Percentiles rank a stretch among this genome's conserved stretches.
Conservation (phyloP, 1,140 invertebrate species). For the Melitaea cinxia region DNA sequence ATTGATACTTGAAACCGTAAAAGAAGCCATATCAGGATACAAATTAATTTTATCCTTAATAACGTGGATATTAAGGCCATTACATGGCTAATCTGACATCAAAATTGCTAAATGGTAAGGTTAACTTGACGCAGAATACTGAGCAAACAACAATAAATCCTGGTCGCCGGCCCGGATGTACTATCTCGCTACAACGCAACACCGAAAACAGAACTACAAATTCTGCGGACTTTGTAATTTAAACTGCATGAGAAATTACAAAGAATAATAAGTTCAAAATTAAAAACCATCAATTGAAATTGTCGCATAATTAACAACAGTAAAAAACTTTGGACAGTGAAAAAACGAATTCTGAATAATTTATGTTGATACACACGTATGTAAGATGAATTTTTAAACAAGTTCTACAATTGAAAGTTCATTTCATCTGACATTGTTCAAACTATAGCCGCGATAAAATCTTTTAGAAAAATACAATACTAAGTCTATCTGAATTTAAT, state of each 20-base stretch:
- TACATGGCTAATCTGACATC: slow-evolving; percentile 24
- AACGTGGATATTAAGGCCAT: neutral
- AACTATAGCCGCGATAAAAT: too few relatives aligned
- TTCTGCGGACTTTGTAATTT: slow-evolving; percentile 22
- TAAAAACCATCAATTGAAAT: slow-evolving; percentile 5
- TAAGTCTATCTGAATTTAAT: neutral
- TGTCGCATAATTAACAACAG: neutral
- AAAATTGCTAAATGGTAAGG: slow-evolving; percentile 42
- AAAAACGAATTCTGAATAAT: too few relatives aligned
- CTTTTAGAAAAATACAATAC: neutral
- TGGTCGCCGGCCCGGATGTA: slow-evolving; percentile 31
- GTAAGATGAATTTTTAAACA: too few relatives aligned
- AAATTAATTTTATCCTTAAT: slow-evolving; percentile 11
- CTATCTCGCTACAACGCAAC: slow-evolving; percentile 32
- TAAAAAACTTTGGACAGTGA: too few relatives aligned
- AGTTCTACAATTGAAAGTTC: too few relatives aligned
- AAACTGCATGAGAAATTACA: slow-evolving; percentile 16
- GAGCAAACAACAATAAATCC: slow-evolving; percentile 49
- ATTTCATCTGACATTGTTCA: too few relatives aligned
- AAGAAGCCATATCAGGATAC: neutral
- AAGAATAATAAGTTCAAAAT: slow-evolving; percentile 7
- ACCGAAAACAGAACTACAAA: slow-evolving; percentile 32
- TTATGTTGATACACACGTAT: too few relatives aligned
- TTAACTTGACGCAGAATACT: slow-evolving; percentile 32
- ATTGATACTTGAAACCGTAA: neutral